phyloP scores from a whole-genome alignment of 1,140 invertebrate species.

The Aphaenogaster floridana region DNA sequence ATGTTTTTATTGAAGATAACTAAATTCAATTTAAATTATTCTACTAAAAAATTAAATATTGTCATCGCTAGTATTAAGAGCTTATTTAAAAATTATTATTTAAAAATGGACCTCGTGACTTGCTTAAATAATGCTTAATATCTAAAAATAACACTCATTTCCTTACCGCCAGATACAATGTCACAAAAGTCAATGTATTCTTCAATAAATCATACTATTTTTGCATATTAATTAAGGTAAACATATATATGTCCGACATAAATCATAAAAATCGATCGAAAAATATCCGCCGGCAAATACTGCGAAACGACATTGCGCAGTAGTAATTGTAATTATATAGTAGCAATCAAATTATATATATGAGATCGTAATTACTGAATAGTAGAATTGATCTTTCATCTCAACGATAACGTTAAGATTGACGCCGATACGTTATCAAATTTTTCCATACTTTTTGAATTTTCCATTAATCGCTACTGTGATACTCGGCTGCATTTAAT shows the following conservation, averaged over 20 bases:
- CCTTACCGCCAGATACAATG: not conserved
- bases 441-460: constrained; percentile 44
- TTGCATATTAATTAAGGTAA: constrained; percentile 30
- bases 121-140: constrained; percentile 19
- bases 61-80: not conserved
- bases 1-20: not conserved
- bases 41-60: constrained; percentile 5
- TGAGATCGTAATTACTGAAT: constrained; percentile 32
- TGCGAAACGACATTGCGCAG: not conserved
- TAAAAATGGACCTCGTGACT: not conserved
- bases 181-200: constrained; percentile 16
- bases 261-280: constrained; percentile 33
- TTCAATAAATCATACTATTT: constrained; percentile 44
- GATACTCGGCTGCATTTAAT: not conserved
- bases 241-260: constrained; percentile 29
- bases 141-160: constrained; percentile 29
- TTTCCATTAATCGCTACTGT: constrained; percentile 8
- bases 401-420: constrained; percentile 27
- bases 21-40: not conserved
- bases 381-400: not conserved
- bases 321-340: constrained; percentile 36
- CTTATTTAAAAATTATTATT: constrained; percentile 12
- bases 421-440: constrained; percentile 47
- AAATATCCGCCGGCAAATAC: constrained; percentile 9
- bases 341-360: constrained; percentile 2